These are phyloP conservation scores for Siphamia tubifer DNA, from an alignment of 2,113 vertebrate genomes.

Conservation along the genomic window DNA sequence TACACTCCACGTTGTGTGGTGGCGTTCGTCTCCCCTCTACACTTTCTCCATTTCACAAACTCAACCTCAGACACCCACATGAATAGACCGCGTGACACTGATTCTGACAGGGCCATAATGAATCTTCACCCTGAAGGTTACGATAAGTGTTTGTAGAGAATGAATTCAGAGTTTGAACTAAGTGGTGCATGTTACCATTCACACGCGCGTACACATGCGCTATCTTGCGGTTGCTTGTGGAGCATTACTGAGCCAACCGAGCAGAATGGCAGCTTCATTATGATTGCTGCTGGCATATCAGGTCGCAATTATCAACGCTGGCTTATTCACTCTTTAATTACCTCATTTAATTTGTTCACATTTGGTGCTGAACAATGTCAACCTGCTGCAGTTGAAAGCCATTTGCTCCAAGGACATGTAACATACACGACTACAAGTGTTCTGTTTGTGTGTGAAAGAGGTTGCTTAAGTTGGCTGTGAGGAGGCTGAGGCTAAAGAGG, in stretches of 20 bases:
- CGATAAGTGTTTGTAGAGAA: constrained; percentile 22
- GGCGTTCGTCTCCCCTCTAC: background rate
- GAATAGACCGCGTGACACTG: background rate
- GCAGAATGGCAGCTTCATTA: constrained; percentile 75
- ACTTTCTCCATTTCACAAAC: background rate
- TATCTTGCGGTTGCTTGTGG: constrained; percentile 41
- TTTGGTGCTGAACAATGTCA: constrained; percentile 79
- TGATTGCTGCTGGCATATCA: constrained; percentile 78
- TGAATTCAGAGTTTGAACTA: constrained; percentile 1
- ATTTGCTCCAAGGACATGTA: constrained; percentile 76
- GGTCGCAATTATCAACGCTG: constrained; percentile 79
- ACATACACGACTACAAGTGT: constrained; percentile 39
- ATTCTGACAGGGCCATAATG: constrained; percentile 3
- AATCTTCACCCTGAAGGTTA: constrained; percentile 34
- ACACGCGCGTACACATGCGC: background rate
- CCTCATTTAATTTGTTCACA: constrained; percentile 84
- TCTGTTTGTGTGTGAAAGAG: background rate
- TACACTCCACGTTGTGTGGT: background rate
- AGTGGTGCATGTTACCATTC: background rate
- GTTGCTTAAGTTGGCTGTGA: background rate
- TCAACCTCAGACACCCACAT: background rate
- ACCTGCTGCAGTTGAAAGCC: constrained; percentile 76
- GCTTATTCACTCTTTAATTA: constrained; percentile 83
- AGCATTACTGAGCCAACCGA: constrained; percentile 57
- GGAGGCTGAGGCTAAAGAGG: background rate